Base-by-base conservation (phyloP, 2,113 vertebrate genomes). In the Hucho hucho region DNA sequence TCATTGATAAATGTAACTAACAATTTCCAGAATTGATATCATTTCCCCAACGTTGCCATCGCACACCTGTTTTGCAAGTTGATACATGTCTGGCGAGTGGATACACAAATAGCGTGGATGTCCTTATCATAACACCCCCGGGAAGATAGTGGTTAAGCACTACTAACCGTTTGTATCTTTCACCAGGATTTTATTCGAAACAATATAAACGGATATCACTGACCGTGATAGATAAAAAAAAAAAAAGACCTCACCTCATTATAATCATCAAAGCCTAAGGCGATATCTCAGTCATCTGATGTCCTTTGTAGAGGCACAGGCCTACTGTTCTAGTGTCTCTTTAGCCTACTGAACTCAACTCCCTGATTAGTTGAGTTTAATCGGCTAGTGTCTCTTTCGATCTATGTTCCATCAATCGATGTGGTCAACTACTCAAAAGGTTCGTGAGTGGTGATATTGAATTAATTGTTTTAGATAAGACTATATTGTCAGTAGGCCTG, bases 81-180 rank as follows among this genome's bases (percentile, higher is more conserved):
- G 64, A 68, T 58, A 56, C 47, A 16, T 75, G 18, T 72, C n/a
- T 73, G 73, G 49, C 13, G n/a, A 58, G 28, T 67, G 70, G 78
- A 53, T 58, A 49, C 74, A 58, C 83, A 73, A 43, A 77, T 37
- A 64, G 46, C 69, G 65, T 65, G 70, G 63, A 79, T 76, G 82
- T 64, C 68, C 80, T 64, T 78, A 75, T 71, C n/a, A 74, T 77
- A 85, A 79, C 80, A 64, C 83, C 81, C 84, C 82, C 77, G 66
- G 73, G 77, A 75, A 81, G 64, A 20, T 64, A 58, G 64, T 72
- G 32, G 56, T 69, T 66, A 46, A 43, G 66, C 78, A 9, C 75
- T 65, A 3, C 76, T 64, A 69, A 86, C 59, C 16, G 69, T 28
- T 24, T 69, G 6, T 58, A 13, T 59, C 43, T 37, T 20, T 64